phyloP scores from a whole-genome alignment of 2,113 vertebrate genomes.

The Glareola pratincola region DNA sequence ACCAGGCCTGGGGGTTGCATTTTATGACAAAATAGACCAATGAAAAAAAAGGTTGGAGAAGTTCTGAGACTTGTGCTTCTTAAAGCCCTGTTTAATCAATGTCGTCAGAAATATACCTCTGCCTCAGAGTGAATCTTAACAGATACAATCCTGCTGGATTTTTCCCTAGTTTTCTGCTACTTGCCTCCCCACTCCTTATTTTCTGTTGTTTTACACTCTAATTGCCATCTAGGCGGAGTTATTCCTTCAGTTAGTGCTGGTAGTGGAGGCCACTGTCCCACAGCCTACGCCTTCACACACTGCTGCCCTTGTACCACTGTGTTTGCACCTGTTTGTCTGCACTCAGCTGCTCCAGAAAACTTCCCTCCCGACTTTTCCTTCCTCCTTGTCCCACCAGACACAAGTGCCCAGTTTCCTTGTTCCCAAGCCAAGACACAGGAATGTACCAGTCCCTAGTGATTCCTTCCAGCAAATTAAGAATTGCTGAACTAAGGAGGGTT shows the following conservation, averaged over 20 bases:
- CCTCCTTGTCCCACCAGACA: constrained; percentile 4
- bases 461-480: background rate
- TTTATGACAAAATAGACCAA: background rate
- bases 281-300: background rate
- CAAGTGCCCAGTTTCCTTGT: background rate
- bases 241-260: background rate
- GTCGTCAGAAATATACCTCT: background rate
- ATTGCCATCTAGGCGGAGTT: background rate
- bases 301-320: constrained; percentile 25
- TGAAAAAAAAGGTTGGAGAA: background rate
- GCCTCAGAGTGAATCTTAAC: background rate
- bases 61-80: background rate
- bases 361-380: constrained; percentile 32
- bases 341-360: constrained; percentile 10
- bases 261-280: background rate
- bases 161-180: background rate
- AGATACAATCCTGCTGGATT: background rate
- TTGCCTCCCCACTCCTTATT: background rate
- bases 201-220: background rate
- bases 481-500: background rate
- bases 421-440: constrained; percentile 14
- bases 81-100: background rate
- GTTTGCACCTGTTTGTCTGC: constrained; percentile 16
- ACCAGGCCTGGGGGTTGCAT: background rate
- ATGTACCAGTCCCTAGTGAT: background rate